Percentiles rank a stretch among this genome's conserved stretches.
Conservation (phyloP, 1,140 invertebrate genomes). For the Laupala kohalensis region DNA sequence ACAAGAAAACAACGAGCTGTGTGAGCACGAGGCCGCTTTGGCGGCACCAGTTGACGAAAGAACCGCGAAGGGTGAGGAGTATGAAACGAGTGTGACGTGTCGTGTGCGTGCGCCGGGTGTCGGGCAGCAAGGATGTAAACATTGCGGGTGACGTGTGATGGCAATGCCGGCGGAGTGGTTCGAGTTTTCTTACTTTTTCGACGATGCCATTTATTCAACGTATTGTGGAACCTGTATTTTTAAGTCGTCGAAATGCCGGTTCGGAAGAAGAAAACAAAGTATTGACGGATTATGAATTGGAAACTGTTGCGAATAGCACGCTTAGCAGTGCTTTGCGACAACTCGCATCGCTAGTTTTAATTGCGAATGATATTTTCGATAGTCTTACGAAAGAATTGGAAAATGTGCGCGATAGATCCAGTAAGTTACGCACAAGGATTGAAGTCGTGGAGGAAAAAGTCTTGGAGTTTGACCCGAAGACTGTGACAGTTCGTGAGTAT, state of each 20-base stretch:
- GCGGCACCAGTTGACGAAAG: neutral
- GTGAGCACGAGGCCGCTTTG: neutral
- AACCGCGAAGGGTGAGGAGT: neutral
- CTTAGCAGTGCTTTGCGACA: slow-evolving; percentile 61
- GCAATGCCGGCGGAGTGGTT: neutral
- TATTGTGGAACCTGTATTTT: slow-evolving; percentile 48
- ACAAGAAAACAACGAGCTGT: neutral
- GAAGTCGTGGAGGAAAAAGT: slow-evolving; percentile 44
- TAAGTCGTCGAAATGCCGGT: slow-evolving; percentile 45
- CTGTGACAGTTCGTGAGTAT: slow-evolving; percentile 72
- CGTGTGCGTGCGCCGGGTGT: neutral
- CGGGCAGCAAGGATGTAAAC: neutral
- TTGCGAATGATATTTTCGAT: slow-evolving; percentile 63
- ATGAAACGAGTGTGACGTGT: neutral
- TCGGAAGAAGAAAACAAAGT: slow-evolving; percentile 33
- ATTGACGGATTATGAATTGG: slow-evolving; percentile 51
- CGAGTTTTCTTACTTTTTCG: neutral
- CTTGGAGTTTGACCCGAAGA: slow-evolving; percentile 53
- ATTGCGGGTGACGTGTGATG: slow-evolving; percentile 1
- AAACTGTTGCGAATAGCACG: slow-evolving; percentile 62
- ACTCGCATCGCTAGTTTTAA: slow-evolving; percentile 58
- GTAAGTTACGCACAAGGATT: slow-evolving; percentile 45
- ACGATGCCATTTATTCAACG: slow-evolving; percentile 61
- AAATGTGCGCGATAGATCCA: slow-evolving; percentile 47
- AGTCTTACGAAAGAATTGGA: slow-evolving; percentile 54